phyloP scores from a whole-genome alignment of 2,797 vertebrate species.

The Choloepus didactylus region DNA sequence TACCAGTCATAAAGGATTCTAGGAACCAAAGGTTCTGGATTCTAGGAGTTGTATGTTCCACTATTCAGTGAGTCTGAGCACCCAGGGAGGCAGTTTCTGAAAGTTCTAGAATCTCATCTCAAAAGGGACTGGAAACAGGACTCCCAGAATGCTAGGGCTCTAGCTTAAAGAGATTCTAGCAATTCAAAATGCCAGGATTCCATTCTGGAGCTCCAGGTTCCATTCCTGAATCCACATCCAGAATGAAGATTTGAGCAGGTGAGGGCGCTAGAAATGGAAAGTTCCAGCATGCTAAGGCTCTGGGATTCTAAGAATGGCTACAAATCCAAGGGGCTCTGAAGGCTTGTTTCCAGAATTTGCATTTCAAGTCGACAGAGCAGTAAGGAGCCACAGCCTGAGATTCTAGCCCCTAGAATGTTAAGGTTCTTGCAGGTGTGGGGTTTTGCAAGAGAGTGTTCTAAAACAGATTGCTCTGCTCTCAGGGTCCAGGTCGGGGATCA shows the following conservation, averaged over 20 bases:
- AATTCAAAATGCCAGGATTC: not conserved
- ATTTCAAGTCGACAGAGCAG: not conserved
- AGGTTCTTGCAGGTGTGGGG: not conserved
- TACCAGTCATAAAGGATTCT: not conserved
- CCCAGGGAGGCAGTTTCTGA: not conserved
- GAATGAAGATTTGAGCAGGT: not conserved
- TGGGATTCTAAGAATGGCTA: not conserved
- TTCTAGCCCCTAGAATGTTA: not conserved
- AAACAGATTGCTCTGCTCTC: constrained; percentile 21
- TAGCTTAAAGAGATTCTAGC: not conserved
- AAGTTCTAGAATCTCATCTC: not conserved
- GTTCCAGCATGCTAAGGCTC: not conserved
- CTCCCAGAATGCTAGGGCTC: not conserved
- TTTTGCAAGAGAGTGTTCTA: not conserved
- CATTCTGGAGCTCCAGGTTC: not conserved
- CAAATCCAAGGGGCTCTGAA: not conserved
- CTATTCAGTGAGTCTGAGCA: not conserved
- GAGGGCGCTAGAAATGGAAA: not conserved
- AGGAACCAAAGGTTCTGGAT: not conserved
- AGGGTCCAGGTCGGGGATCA: constrained; percentile 90
- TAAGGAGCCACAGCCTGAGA: not conserved
- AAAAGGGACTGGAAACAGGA: not conserved
- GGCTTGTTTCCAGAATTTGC: not conserved
- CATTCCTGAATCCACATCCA: not conserved
- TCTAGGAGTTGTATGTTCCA: not conserved